Evolutionary conservation across 92 coral and sea anemone species (phyloP).

Genomic region (Bergia sp.): DNA sequence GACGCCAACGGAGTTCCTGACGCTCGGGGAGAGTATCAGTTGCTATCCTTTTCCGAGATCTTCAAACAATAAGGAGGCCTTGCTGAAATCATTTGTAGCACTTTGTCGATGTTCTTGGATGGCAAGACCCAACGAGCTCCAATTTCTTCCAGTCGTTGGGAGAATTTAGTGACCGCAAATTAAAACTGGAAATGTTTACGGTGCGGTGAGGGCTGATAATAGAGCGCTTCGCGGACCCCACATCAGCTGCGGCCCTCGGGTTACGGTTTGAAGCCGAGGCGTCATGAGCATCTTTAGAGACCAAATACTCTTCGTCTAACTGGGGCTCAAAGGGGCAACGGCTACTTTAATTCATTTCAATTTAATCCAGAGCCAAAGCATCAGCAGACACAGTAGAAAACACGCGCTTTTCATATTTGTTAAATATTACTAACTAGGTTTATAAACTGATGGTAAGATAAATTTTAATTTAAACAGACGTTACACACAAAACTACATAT

Average conservation of each 20-base stretch:
- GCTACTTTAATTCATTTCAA: too few species aligned
- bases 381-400: too few species aligned
- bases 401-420: too few species aligned
- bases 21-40: not conserved
- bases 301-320: too few species aligned
- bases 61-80: not conserved
- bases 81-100: not conserved
- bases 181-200: constrained; percentile 15
- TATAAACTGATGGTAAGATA: too few species aligned
- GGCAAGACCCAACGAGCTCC: constrained; percentile 13
- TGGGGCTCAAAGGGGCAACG: too few species aligned
- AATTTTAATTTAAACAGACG: too few species aligned
- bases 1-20: constrained; percentile 5
- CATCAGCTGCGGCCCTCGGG: constrained; percentile 10
- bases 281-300: not conserved
- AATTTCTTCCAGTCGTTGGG: constrained; percentile 18
- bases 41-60: not conserved
- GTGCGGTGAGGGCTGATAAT: not conserved
- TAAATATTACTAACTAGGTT: too few species aligned
- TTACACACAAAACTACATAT: too few species aligned
- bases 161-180: constrained; percentile 12
- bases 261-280: constrained; percentile 7
- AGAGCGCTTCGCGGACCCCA: not conserved
- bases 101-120: constrained; percentile 6
- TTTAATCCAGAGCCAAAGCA: too few species aligned